phyloP scores from a whole-genome alignment of 2,113 vertebrate species.

The Alouatta palliata region DNA sequence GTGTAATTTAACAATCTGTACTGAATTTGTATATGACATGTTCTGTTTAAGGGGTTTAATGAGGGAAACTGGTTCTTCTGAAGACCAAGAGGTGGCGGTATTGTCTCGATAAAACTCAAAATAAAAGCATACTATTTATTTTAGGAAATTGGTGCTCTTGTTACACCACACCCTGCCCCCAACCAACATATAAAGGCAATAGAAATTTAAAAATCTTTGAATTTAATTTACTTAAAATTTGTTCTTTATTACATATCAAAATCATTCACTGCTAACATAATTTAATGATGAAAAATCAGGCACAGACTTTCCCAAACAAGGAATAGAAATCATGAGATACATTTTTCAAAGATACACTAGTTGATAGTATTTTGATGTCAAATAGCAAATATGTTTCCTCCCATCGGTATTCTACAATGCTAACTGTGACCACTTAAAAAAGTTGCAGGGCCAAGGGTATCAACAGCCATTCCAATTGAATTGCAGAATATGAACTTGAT shows the following conservation, averaged over 20 bases:
- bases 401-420: not conserved
- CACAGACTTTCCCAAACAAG: not conserved
- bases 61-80: not conserved
- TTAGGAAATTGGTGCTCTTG: not conserved
- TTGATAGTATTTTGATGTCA: not conserved
- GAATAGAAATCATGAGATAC: not conserved
- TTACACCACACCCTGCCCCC: not conserved
- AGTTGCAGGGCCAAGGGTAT: not conserved
- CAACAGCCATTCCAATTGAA: not conserved
- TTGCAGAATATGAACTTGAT: not conserved
- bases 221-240: not conserved
- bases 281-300: not conserved
- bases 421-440: not conserved
- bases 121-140: not conserved
- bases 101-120: not conserved
- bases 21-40: not conserved
- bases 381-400: not conserved
- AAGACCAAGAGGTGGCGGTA: slow-evolving; percentile 24
- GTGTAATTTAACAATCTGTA: not conserved
- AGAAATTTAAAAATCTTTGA: not conserved
- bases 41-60: not conserved
- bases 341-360: not conserved
- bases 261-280: not conserved
- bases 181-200: not conserved
- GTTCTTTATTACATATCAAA: not conserved